Evolutionary conservation across 1,140 invertebrate species (phyloP), one percentile per base, ranked within the genome.

Genomic region (Drosophila tropicalis): DNA sequence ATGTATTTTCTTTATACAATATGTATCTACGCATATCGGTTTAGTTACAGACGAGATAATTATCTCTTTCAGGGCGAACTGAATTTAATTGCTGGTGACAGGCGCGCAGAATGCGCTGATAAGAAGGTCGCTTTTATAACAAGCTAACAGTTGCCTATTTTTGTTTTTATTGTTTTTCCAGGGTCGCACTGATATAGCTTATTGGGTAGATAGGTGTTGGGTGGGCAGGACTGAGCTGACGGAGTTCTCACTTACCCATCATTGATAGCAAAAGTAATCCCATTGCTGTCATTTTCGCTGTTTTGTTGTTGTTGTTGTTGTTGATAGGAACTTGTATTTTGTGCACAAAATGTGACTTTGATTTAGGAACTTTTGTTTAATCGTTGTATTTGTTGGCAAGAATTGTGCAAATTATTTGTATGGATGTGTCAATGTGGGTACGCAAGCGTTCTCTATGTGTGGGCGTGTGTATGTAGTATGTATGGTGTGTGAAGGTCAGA

Each of bases 311-410:
- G 36, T 34, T 67, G 3, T 12, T 44, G 64, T 67, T 76, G 34
- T 10, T 41, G 62, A 70, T 79, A 79, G 76, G 76, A 79, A 79
- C 76, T 79, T 81, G 83, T 96, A 96, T 79, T 91, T 93, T 95
- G 13, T 62, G 73, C 72, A 60, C 64, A 54, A 44, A 75, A 76
- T 79, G 62, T 67, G 62, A 72, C 56, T 81, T 78, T 67, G 56
- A 66, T 70, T 83, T 75, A 66, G 73, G 73, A 76, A 76, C 73
- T 76, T 76, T 76, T 70, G 72, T 64, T 39, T 63, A 41, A n/a
- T 72, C 41, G 19, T 54, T 40, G 55, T 72, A 9, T 36, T 12
- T 54, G 17, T 51, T 65, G 83, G 79, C 83, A 85, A 85, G 82
- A 85, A 67, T 72, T 85, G 75, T 82, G 83, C 83, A 58, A 72